These are phyloP conservation scores for Turritopsis dohrnii DNA, from an alignment of 30 jellyfish, hydroid and myxozoan species.

Conservation along the genomic window DNA sequence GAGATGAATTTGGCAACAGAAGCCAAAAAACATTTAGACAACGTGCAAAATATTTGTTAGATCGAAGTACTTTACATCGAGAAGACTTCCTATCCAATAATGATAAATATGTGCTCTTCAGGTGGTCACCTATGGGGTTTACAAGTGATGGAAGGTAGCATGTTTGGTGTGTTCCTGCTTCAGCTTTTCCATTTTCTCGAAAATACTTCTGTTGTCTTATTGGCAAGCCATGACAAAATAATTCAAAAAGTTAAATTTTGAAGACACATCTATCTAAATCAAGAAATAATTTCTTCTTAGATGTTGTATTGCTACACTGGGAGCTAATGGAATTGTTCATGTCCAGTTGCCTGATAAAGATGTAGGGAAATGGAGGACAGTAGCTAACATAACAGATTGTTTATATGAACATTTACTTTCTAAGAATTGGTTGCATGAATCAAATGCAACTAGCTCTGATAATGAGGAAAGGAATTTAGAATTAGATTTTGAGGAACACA, in stretches of 20 bases:
- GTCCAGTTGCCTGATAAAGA: neutral
- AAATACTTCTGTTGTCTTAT: no score
- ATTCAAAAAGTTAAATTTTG: no score
- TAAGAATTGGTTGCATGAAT: conserved; percentile 4
- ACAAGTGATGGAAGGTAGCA: conserved; percentile 36
- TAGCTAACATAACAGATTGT: neutral
- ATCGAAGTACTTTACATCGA: conserved; percentile 6
- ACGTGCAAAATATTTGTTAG: conserved; percentile 29
- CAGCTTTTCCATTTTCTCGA: neutral
- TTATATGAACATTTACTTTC: neutral
- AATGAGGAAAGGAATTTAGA: neutral
- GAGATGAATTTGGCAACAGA: neutral
- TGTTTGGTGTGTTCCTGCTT: neutral
- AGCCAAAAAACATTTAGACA: conserved; percentile 13
- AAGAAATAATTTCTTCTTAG: conserved; percentile 12
- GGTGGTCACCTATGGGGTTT: conserved; percentile 35
- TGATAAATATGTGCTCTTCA: conserved; percentile 8
- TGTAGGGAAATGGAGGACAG: conserved; percentile 32
- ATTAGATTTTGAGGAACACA: neutral
- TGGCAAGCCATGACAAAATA: neutral
- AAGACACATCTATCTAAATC: no score
- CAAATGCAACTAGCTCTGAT: neutral
- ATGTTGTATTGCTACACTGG: conserved; percentile 19
- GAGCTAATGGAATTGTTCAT: conserved; percentile 27
- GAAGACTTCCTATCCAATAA: neutral